These are phyloP conservation scores for Hymenopus coronatus DNA, from an alignment of 2,888 invertebrate species.

Conservation along the genomic window DNA sequence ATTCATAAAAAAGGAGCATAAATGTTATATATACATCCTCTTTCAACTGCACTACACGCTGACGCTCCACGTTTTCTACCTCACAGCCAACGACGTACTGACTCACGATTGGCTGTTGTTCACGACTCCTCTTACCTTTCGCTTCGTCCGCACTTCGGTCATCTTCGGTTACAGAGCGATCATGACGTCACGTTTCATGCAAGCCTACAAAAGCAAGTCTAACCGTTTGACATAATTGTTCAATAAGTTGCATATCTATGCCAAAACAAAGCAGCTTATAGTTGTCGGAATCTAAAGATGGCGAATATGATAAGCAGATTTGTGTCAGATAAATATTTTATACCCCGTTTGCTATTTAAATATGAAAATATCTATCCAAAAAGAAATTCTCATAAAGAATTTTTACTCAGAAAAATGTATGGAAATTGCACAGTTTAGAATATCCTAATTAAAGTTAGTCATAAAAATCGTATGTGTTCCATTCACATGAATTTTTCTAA, in stretches of 20 bases:
- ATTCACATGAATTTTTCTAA: too few species aligned
- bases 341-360: too few species aligned
- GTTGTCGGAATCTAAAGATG: not conserved
- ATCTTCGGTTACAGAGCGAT: not conserved
- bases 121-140: not conserved
- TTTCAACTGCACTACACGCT: not conserved
- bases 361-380: too few species aligned
- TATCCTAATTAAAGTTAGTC: too few species aligned
- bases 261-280: not conserved
- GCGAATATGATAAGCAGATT: too few species aligned
- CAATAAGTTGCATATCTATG: conserved; percentile 14
- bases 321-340: too few species aligned
- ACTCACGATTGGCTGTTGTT: conserved; percentile 13
- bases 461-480: too few species aligned
- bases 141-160: not conserved
- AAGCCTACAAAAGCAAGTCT: not conserved
- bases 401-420: too few species aligned
- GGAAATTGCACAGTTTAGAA: too few species aligned
- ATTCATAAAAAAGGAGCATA: not conserved
- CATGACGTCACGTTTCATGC: conserved; percentile 11
- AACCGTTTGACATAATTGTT: conserved; percentile 13
- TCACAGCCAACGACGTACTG: conserved; percentile 10
- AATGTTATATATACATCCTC: not conserved
- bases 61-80: not conserved
- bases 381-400: too few species aligned